Evolutionary conservation across 92 coral and sea anemone species (phyloP).

Genomic region (Epizoanthus scotinus): DNA sequence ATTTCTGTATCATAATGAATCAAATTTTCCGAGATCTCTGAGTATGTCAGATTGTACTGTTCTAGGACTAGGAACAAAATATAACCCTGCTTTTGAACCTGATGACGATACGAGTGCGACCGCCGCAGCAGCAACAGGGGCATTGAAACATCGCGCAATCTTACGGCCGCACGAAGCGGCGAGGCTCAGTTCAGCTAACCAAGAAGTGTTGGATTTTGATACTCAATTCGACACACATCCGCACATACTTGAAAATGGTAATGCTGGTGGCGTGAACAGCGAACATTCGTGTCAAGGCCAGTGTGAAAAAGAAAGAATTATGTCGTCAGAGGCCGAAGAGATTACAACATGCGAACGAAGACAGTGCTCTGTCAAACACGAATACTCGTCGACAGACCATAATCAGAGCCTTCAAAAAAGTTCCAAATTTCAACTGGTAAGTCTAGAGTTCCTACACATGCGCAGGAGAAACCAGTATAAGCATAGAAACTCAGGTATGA

Average conservation of each 20-base stretch:
- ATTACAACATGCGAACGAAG: background rate
- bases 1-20: background rate
- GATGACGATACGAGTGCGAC: background rate
- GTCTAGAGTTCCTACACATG: background rate
- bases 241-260: background rate
- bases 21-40: constrained; percentile 17
- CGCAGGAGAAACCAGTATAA: background rate
- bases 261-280: background rate
- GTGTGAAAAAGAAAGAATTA: background rate
- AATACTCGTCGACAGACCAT: background rate
- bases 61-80: background rate
- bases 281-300: background rate
- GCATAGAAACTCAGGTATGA: too few relatives aligned
- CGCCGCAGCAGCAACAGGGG: background rate
- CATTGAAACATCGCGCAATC: too few relatives aligned
- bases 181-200: too few relatives aligned
- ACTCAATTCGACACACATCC: background rate
- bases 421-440: constrained; percentile 16
- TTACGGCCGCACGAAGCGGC: too few relatives aligned
- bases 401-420: background rate
- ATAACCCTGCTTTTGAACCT: constrained; percentile 20
- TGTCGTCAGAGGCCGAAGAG: background rate
- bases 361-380: background rate
- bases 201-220: background rate
- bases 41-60: constrained; percentile 20